A percentile compares a stretch with the other conserved stretches of the same genome.
Evolutionary conservation across 2,888 invertebrate genomes (phyloP).

Genomic region (Thymelicus lineola): DNA sequence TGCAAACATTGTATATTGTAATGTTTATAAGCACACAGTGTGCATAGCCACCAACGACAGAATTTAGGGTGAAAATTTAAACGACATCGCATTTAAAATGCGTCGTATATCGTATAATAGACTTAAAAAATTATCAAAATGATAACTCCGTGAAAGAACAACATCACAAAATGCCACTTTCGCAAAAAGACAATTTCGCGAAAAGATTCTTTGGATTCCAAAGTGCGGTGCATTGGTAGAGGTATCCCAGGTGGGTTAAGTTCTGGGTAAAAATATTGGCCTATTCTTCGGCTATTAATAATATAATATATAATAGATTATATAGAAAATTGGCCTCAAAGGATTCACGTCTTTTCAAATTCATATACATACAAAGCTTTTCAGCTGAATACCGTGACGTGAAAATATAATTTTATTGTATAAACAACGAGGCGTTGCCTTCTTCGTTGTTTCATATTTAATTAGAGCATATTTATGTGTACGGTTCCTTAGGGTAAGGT

Average conservation of each 20-base stretch:
- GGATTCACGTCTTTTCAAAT: constrained; percentile 41
- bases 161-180: no score
- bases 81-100: background rate
- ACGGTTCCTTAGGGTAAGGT: background rate
- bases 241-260: no score
- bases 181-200: no score
- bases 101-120: no score
- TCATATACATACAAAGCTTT: constrained; percentile 51
- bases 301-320: no score
- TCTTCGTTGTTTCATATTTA: constrained; percentile 49
- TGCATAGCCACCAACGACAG: background rate
- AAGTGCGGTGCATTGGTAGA: no score
- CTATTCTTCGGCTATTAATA: no score
- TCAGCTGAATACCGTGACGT: constrained; percentile 49
- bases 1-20: background rate
- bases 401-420: constrained; percentile 17
- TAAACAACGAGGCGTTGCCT: constrained; percentile 41
- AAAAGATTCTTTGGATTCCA: no score
- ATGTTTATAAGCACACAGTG: background rate
- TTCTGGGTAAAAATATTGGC: no score
- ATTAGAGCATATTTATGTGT: background rate
- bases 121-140: no score
- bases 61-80: background rate
- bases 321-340: no score
- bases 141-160: no score